These are phyloP conservation scores for Ellobius talpinus DNA, from an alignment of 2,113 vertebrate genomes.

Conservation along the genomic window DNA sequence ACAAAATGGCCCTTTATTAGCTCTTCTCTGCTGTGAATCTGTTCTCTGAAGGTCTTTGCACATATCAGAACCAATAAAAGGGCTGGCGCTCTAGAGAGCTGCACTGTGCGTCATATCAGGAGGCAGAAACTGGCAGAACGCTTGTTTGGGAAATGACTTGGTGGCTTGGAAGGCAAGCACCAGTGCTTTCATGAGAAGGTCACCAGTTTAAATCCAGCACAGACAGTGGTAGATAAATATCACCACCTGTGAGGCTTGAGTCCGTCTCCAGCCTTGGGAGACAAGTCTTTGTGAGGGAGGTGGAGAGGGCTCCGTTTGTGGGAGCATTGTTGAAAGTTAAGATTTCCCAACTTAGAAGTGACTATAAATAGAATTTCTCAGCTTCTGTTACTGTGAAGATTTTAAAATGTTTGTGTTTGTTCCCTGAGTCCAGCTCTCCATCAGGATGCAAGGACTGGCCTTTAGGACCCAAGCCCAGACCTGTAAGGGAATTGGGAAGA, in stretches of 20 bases:
- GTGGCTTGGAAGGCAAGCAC: conserved; percentile 40
- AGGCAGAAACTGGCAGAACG: conserved; percentile 48
- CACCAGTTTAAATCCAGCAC: conserved; percentile 66
- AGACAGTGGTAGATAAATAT: conserved; percentile 51
- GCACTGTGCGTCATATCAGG: neutral
- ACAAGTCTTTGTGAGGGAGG: neutral
- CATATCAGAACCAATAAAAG: conserved; percentile 45
- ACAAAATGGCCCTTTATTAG: conserved; percentile 47
- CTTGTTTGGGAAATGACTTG: conserved; percentile 58
- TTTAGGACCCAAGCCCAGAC: neutral
- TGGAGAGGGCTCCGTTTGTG: neutral
- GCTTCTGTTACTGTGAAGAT: neutral
- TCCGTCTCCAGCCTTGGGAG: neutral
- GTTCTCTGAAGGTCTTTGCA: neutral
- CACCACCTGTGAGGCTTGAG: neutral
- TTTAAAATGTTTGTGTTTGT: neutral
- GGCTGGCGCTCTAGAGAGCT: neutral
- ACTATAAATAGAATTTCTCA: neutral
- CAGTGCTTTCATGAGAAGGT: conserved; percentile 37
- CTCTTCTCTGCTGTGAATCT: conserved; percentile 13
- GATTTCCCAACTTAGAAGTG: neutral
- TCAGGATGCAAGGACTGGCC: neutral
- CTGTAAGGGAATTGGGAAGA: neutral
- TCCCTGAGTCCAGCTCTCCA: neutral
- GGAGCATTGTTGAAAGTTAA: neutral